phyloP scores from a whole-genome alignment of 2,888 invertebrate species.

The Alviniconcha strummeri region DNA sequence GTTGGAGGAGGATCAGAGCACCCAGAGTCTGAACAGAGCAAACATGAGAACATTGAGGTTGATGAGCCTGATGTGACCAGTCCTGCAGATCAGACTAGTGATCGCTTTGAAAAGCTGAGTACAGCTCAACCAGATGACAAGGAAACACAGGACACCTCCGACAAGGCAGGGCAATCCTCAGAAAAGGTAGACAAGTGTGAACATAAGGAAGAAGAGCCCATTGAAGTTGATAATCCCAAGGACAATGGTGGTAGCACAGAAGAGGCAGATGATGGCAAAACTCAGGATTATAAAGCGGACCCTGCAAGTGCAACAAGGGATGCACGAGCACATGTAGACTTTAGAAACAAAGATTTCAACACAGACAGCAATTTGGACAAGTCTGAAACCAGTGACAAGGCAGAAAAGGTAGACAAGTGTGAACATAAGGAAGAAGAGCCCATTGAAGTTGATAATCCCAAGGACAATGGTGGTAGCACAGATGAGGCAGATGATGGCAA shows the following conservation, averaged over 20 bases:
- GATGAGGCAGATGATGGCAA: neutral
- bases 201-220: neutral
- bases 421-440: neutral
- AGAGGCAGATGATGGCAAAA: neutral
- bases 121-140: too few relatives aligned
- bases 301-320: neutral
- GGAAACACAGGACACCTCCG: neutral
- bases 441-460: slow-evolving; percentile 8
- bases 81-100: too few relatives aligned
- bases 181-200: too few relatives aligned
- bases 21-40: too few relatives aligned
- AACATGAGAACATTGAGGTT: neutral
- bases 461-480: neutral
- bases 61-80: neutral
- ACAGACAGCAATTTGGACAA: slow-evolving; percentile 25
- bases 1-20: too few relatives aligned
- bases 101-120: too few relatives aligned
- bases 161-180: neutral
- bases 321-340: slow-evolving; percentile 9
- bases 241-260: neutral
- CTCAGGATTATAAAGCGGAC: neutral
- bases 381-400: neutral
- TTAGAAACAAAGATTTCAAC: slow-evolving; percentile 18
- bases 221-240: slow-evolving; percentile 4
- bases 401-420: neutral